Evolutionary conservation across 2,888 invertebrate species (phyloP), one percentile per base, ranked within the genome.

Genomic region (Cephus sareptanus): DNA sequence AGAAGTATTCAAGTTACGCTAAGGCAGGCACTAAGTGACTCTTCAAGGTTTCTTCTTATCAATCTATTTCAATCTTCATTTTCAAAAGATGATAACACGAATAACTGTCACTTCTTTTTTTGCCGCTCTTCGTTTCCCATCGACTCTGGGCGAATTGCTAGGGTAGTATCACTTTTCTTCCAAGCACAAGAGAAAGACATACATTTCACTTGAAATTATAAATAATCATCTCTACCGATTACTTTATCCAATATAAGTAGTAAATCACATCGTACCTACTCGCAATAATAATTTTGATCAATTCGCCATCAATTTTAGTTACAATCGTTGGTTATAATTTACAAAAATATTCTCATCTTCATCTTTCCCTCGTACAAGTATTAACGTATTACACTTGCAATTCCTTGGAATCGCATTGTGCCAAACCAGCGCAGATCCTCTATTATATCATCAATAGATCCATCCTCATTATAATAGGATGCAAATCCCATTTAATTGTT

Each of bases 1-100:
- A 85, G 82, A 87, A 84, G 82, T 86, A 86, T 88, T 80, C 81
- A 80, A 85, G 77, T 86, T 85, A 85, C 79, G 79, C 82, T 86
- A 73, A 85, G 82, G 82, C 86, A 88, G 88, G 87, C 88, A 88
- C 88, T 88, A 85, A 80, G 80, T 77, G 77, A 79, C 80, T 80
- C 80, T 76, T 85, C 85, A 82, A 83, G 75, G 69, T 77, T 35
- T 77, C 75, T 78, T 69, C 37, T 30, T 75, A 33, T 37, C 75
- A 40, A 68, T 74, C 74, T 30, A 74, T 73, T 75, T 71, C n/a
- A 30, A 37, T 68, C 71, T 40, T 35, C 73, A 69, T 69, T 69
- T 77, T 56, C 37, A 68, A 70, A 56, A 70, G 34, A 69, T 31
- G 34, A 69, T 31, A 73, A 56, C 78, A 31, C 40, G 40, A 23